Evolutionary conservation across 2,113 vertebrate species (phyloP), one percentile per base, ranked within the genome.

Genomic region (Corythornis madagascariensis): DNA sequence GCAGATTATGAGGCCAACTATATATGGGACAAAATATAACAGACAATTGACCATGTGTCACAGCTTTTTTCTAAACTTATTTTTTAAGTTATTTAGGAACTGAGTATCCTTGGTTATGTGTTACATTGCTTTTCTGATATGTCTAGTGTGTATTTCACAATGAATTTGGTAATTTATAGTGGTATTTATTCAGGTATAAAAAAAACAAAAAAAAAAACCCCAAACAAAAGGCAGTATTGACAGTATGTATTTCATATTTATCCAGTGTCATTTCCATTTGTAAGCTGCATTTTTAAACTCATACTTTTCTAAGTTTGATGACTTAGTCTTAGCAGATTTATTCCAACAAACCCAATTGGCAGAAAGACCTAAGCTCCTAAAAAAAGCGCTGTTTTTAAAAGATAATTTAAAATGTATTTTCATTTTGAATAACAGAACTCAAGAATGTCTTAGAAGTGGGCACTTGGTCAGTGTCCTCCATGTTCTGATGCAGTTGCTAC

Each of bases 401-500:
- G 21, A 29, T 22, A 20, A 70, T 33, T 69, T 63, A 63, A 80
- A 47, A 31, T 42, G 11, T 42, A 29, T 78, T 47, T 88, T 81
- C 29, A 71, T 73, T 70, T 78, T 79, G 11, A 12, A 28, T 40
- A 22, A 56, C 93, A 99, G 98, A 76, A 97, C 98, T 47, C 98
- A 98, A 93, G 98, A 99, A 86, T 98, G 98, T 2, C 94, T 99
- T 85, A 98, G 98, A 96, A 98, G 98, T 0, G 98, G 98, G 13
- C 98, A 98, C 90, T 98, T 99, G 71, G 97, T 98, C 72, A 98
- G 98, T 7, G 98, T 99, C 75, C 97, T 99, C 55, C 97, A 97
- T 80, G 97, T 99, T 33, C 96, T 99, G 64, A 98, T 97, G 93
- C 96, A 98, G 96, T 95, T 99, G 43, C 98, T 99, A 95, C 97